Base-by-base conservation (phyloP, 2,797 vertebrate genomes). In the Steatocranus sp. region DNA sequence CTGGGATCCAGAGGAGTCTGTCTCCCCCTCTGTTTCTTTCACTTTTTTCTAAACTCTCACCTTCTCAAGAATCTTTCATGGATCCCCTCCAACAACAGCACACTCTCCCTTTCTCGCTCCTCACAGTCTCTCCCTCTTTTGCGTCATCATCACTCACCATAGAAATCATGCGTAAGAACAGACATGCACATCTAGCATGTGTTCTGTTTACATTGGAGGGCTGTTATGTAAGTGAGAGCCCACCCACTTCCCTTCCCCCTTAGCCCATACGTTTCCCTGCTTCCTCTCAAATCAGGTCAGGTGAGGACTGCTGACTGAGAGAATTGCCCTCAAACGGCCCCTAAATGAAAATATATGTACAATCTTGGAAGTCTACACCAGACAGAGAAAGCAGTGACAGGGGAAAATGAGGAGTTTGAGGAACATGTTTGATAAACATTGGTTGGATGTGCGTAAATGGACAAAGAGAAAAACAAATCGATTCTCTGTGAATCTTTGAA, bases 161-260 rank as follows among this genome's bases (percentile, higher is more conserved):
- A 48, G 75, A 80, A 81, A 54, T 75, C 20, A 63, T 30, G 63
- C 25, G 5, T 53, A 53, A 76, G 81, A 36, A 34, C 80, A 27
- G 54, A 49, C 51, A 18, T 81, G 89, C 61, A 43, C 49, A 76
- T 54, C 74, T 34, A 76, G 63, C 85, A 82, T 88, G 90, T 91
- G 88, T 80, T 87, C 78, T 82, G 86, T 90, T 85, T 90, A 92
- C 90, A 85, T 93, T 83, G 83, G 86, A 86, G 79, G 81, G 70
- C 84, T 80, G 86, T 96, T 96, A 96, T 81, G 84, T 95, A 96
- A 96, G 92, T 34, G 76, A 77, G 76, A 75, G 81, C 82, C 61
- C 82, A 36, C 77, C 83, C 86, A 79, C 66, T 75, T 66, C 84
- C 73, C 75, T 34, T 61, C 56, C 48, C 80, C 12, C 75, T 83